Conservation (phyloP, 2,888 invertebrate genomes). For the Gastrophysa polygoni region DNA sequence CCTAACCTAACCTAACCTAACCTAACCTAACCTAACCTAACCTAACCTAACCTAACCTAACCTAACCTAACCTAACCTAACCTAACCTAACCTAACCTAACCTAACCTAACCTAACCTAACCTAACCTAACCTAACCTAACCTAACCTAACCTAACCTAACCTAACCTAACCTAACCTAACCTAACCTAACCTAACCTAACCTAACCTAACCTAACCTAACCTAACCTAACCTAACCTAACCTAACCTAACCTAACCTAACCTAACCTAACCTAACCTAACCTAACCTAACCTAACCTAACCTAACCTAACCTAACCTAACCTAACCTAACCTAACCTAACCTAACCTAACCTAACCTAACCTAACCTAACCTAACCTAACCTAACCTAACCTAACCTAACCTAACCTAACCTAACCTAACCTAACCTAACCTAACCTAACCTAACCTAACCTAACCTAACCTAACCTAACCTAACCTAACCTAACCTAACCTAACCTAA, state of each 20-base stretch:
- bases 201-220: slow-evolving; percentile 25
- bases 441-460: not conserved
- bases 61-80: slow-evolving; percentile 19
- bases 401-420: not conserved
- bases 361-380: not conserved
- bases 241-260: no score
- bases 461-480: not conserved
- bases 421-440: not conserved
- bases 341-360: not conserved
- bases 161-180: slow-evolving; percentile 31
- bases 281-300: not conserved
- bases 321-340: slow-evolving; percentile 4
- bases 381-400: not conserved
- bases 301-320: not conserved
- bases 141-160: slow-evolving; percentile 30
- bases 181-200: slow-evolving; percentile 33
- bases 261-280: no score
- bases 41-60: slow-evolving; percentile 16
- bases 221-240: slow-evolving; percentile 1
- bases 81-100: slow-evolving; percentile 17
- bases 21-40: slow-evolving; percentile 20
- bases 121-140: slow-evolving; percentile 20
- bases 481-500: not conserved
- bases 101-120: slow-evolving; percentile 18
- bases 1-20: slow-evolving; percentile 20